Evolutionary conservation across 64 coral and sea anemone species (phyloP), one percentile per base, ranked within the genome.

Genomic region (Montipora foliosa): DNA sequence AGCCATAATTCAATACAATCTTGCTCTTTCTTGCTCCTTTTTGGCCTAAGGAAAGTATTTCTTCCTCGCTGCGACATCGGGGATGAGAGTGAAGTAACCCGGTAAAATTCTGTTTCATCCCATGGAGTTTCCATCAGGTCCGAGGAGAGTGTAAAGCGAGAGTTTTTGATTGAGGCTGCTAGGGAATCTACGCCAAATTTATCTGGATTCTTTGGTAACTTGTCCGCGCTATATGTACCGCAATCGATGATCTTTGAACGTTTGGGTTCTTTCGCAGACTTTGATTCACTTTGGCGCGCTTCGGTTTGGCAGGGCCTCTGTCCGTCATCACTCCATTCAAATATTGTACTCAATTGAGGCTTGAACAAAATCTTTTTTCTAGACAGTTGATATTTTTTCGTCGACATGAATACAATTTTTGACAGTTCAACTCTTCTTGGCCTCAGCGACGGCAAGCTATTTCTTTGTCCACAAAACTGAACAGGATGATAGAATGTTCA

Each of bases 291-390:
- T 12, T 11, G 61, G 9, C 3, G 3, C 5, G 68, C 5, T 21
- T 5, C 68, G 68, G 68, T n/a, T 5, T 21, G n/a, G 14, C 68
- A n/a, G 20, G 68, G 10, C 15, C 4, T 14, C 15, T 9, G 11
- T 71, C 21, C 68, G 4, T 24, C 19, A 2, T 71, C 68, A 15
- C 8, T 71, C 20, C 68, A 71, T 71, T 71, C 20, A 24, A 71
- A 71, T 71, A 64, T 64, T 64, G 61, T 64, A 64, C 61, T 64
- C 61, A 64, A 64, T 64, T 64, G 61, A 64, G 61, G 61, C 61
- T 64, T 64, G 14, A 12, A 64, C 61, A 16, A 71, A 15, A 71
- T 6, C 68, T 5, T 19, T 71, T 24, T 71, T 71, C 68, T 4
- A n/a, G 20, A 71, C 20, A 21, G 10, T 24, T 20, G 68, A 71